Evolutionary conservation across 92 coral and sea anemone genomes (phyloP).

Genomic region (Epizoanthus fatuus): DNA sequence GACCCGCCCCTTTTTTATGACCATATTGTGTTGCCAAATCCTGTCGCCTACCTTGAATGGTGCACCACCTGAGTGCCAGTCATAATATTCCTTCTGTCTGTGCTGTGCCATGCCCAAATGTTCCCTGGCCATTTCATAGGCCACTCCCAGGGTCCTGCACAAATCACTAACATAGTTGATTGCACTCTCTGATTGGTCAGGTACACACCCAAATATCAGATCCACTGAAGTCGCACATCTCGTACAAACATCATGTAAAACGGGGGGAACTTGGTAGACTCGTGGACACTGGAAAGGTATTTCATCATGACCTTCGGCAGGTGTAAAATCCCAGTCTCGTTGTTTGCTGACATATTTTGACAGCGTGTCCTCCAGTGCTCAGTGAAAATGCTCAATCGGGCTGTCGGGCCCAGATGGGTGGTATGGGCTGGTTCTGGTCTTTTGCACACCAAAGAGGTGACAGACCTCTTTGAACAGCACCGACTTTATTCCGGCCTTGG

Average conservation of each 20-base stretch:
- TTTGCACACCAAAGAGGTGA: slow-evolving; percentile 1
- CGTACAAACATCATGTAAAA: slow-evolving; percentile 7
- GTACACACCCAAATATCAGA: slow-evolving; percentile 21
- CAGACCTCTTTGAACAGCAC: slow-evolving; percentile 48
- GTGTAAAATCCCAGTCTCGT: slow-evolving; percentile 57
- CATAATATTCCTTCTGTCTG: slow-evolving; percentile 60
- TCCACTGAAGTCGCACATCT: not conserved
- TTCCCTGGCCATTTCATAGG: slow-evolving; percentile 41
- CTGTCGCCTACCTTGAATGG: slow-evolving; percentile 43
- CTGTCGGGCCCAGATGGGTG: slow-evolving; percentile 62
- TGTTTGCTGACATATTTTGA: slow-evolving; percentile 52
- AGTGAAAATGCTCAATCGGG: slow-evolving; percentile 50
- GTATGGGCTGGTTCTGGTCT: slow-evolving; percentile 34
- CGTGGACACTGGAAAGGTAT: slow-evolving; percentile 46
- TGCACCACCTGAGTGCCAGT: slow-evolving; percentile 34
- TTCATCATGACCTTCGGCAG: slow-evolving; percentile 58
- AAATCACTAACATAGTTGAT: slow-evolving; percentile 26
- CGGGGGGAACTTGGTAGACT: slow-evolving; percentile 19
- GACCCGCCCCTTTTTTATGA: slow-evolving; percentile 39
- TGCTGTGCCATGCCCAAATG: slow-evolving; percentile 39
- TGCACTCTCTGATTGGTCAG: not conserved
- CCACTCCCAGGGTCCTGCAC: slow-evolving; percentile 15
- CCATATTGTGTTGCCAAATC: slow-evolving; percentile 33
- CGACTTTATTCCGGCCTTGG: slow-evolving; percentile 57
- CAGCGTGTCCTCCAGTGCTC: slow-evolving; percentile 48